phyloP scores from a whole-genome alignment of 2,888 invertebrate genomes.

The Trissonchulus sp. region DNA sequence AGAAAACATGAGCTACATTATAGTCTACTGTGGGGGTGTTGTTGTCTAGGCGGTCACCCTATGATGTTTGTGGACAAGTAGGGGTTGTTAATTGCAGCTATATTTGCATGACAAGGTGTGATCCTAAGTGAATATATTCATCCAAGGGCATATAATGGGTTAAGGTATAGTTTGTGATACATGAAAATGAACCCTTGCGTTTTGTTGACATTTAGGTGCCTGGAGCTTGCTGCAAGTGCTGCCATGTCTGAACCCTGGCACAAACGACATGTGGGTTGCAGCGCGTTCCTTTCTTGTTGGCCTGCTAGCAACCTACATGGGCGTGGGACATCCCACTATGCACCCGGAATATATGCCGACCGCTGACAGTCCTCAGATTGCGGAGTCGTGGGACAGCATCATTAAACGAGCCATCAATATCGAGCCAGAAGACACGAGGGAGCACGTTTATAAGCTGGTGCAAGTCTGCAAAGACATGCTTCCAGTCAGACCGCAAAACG shows the following conservation, averaged over 20 bases:
- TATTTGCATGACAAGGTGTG: no score
- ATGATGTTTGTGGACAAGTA: no score
- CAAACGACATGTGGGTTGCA: not conserved
- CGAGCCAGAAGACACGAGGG: not conserved
- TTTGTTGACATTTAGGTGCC: no score
- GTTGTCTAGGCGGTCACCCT: no score
- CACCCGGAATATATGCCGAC: not conserved
- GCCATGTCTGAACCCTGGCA: not conserved
- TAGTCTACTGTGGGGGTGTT: no score
- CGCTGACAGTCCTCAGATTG: no score
- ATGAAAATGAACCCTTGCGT: no score
- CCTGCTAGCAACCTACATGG: not conserved
- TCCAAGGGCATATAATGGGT: no score
- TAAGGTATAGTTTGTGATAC: no score
- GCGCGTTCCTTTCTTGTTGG: not conserved
- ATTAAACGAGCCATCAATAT: not conserved
- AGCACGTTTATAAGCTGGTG: not conserved
- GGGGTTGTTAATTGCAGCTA: no score
- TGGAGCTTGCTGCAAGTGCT: conserved; percentile 12
- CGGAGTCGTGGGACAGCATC: not conserved
- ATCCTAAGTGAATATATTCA: no score
- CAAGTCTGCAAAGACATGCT: not conserved
- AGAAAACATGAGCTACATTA: no score
- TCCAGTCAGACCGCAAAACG: not conserved
- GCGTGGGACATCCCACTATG: not conserved